phyloP scores from a whole-genome alignment of 2,888 invertebrate genomes.

The Caenorhabditis becei region DNA sequence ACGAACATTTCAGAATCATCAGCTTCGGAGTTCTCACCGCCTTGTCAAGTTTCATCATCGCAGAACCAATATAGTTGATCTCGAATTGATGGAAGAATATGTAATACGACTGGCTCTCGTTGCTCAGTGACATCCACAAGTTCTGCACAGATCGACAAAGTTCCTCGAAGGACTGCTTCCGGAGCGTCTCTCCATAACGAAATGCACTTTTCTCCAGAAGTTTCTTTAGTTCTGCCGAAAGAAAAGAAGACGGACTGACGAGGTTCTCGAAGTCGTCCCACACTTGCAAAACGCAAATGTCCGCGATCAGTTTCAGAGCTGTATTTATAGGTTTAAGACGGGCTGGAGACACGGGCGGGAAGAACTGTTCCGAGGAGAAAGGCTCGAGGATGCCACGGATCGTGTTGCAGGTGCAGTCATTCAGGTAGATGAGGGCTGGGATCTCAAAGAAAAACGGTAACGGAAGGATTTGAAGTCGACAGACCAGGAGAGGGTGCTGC shows the following conservation, averaged over 20 bases:
- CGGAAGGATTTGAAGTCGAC: not conserved
- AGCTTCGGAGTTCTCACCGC: not conserved
- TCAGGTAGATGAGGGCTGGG: slow-evolving; percentile 37
- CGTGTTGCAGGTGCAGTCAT: slow-evolving; percentile 49
- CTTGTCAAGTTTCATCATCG: slow-evolving; percentile 50
- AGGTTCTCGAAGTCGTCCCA: slow-evolving; percentile 61
- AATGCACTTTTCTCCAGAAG: slow-evolving; percentile 52
- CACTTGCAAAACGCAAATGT: slow-evolving; percentile 63
- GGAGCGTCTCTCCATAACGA: slow-evolving; percentile 41
- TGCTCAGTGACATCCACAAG: slow-evolving; percentile 40
- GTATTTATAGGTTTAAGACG: slow-evolving; percentile 61
- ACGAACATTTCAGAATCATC: too few species aligned
- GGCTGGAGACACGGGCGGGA: slow-evolving; percentile 50
- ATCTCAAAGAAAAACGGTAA: slow-evolving; percentile 15
- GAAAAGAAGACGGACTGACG: slow-evolving; percentile 37
- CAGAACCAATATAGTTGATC: slow-evolving; percentile 57
- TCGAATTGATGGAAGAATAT: slow-evolving; percentile 68
- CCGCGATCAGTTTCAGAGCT: slow-evolving; percentile 60
- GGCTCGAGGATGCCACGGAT: slow-evolving; percentile 35
- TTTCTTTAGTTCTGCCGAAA: slow-evolving; percentile 48
- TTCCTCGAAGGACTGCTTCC: slow-evolving; percentile 33
- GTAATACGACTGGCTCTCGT: slow-evolving; percentile 48
- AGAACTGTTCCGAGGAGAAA: slow-evolving; percentile 40
- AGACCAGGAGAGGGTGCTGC: slow-evolving; percentile 44
- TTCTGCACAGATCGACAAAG: slow-evolving; percentile 31